These are phyloP conservation scores for Agrochola macilenta DNA, from an alignment of 2,888 invertebrate genomes.

Conservation along the genomic window DNA sequence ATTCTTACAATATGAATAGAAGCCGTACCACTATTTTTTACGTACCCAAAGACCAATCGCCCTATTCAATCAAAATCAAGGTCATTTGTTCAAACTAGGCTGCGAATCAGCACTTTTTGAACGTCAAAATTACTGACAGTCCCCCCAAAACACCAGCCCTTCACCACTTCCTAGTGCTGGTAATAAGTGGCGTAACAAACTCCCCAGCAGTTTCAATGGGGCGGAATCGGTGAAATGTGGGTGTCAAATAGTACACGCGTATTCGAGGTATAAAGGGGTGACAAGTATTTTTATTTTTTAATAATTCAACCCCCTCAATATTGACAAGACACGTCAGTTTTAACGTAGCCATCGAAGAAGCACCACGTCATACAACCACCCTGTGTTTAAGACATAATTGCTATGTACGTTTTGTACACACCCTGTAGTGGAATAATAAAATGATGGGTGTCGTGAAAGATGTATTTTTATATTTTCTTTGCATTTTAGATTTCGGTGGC, in stretches of 20 bases:
- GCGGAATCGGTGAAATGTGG: neutral
- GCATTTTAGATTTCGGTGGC: neutral
- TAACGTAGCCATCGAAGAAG: conserved; percentile 15
- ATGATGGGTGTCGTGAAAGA: neutral
- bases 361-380: conserved; percentile 47
- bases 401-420: neutral
- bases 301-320: conserved; percentile 17
- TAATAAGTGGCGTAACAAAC: too few species aligned
- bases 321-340: conserved; percentile 51
- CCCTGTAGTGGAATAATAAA: conserved; percentile 4
- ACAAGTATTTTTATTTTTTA: conserved; percentile 4
- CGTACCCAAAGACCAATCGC: neutral
- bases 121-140: too few species aligned
- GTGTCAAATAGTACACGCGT: conserved; percentile 14
- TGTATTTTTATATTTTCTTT: conserved; percentile 1
- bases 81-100: too few species aligned
- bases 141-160: too few species aligned
- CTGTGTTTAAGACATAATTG: conserved; percentile 14
- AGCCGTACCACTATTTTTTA: neutral
- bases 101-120: too few species aligned
- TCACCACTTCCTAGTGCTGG: too few species aligned
- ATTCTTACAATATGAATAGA: neutral
- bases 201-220: neutral
- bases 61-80: neutral
- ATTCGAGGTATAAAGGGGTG: neutral